These are phyloP conservation scores for Ammodramus savannarum DNA, from an alignment of 2,113 vertebrate species.

Conservation along the genomic window DNA sequence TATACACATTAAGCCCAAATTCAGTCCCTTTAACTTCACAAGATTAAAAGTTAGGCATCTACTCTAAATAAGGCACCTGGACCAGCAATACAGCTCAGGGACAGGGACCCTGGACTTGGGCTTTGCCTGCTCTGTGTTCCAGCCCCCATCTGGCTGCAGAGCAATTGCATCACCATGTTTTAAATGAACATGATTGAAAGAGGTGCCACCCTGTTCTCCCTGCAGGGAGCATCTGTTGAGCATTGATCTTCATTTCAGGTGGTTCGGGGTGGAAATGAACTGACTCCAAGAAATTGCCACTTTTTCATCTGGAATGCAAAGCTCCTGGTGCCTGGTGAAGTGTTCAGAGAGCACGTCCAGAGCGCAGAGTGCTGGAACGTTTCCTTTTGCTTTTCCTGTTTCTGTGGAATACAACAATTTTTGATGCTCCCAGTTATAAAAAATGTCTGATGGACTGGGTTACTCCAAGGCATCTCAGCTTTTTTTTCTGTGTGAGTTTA, in stretches of 20 bases:
- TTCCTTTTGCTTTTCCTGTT: background rate
- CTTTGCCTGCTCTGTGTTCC: background rate
- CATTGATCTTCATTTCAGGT: background rate
- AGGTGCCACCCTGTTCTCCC: background rate
- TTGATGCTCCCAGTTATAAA: background rate
- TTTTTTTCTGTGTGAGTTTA: background rate
- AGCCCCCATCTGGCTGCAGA: background rate
- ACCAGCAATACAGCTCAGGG: rapidly evolving
- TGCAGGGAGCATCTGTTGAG: background rate
- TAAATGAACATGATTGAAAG: background rate
- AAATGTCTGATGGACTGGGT: background rate
- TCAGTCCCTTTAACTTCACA: background rate
- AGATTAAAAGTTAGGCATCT: background rate
- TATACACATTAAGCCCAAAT: background rate
- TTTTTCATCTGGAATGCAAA: background rate
- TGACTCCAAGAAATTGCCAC: background rate
- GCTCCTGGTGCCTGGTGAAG: background rate
- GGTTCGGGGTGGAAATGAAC: background rate
- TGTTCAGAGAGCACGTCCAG: background rate
- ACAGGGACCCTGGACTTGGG: background rate
- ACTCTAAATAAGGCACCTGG: background rate
- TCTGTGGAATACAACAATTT: background rate
- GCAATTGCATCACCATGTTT: background rate
- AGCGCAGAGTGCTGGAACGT: rapidly evolving
- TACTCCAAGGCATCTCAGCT: background rate